These are phyloP conservation scores for Perdita meconis DNA, from an alignment of 2,888 invertebrate species.

Conservation along the genomic window DNA sequence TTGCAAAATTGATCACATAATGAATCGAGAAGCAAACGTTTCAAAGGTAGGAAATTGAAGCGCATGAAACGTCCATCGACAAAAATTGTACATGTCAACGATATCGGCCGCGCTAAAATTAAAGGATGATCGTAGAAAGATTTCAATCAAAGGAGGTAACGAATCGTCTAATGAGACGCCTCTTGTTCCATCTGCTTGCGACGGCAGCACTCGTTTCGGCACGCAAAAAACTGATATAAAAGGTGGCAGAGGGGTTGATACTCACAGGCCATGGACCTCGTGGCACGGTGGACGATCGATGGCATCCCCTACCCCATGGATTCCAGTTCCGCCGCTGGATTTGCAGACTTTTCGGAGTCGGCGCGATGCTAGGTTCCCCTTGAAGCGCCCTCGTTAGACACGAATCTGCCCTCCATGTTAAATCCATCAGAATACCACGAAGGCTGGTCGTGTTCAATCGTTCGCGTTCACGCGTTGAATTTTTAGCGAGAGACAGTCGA, in stretches of 20 bases:
- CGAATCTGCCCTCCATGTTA: constrained; percentile 50
- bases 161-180: neutral
- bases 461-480: constrained; percentile 14
- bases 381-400: constrained; percentile 66
- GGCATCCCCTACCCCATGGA: constrained; percentile 62
- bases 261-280: constrained; percentile 55
- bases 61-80: too few relatives aligned
- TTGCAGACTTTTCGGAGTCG: constrained; percentile 70
- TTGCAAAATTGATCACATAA: too few relatives aligned
- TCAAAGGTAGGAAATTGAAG: too few relatives aligned
- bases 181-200: neutral
- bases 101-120: too few relatives aligned
- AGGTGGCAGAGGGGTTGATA: constrained; percentile 10
- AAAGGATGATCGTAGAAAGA: too few relatives aligned
- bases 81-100: too few relatives aligned
- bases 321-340: constrained; percentile 33
- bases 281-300: constrained; percentile 64
- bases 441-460: constrained; percentile 37
- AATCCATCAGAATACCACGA: constrained; percentile 54
- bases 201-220: neutral
- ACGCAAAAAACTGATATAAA: constrained; percentile 2
- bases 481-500: constrained; percentile 15
- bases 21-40: too few relatives aligned
- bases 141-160: too few relatives aligned
- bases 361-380: constrained; percentile 65